Evolutionary conservation across 1,140 invertebrate species (phyloP).

Genomic region (Gonatopus flavifemur): DNA sequence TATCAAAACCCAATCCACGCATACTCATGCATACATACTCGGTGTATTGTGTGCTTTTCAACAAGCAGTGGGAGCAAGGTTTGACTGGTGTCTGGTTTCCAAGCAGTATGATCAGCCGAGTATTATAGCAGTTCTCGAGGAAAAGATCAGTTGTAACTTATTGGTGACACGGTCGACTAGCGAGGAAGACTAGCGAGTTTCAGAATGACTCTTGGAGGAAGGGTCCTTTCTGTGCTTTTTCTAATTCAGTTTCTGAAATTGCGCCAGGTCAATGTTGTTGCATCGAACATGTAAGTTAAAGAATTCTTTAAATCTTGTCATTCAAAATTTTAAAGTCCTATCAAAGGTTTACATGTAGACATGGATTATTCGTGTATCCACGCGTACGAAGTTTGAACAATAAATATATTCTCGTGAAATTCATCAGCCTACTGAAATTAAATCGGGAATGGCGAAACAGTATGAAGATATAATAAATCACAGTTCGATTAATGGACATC

Average conservation of each 20-base stretch:
- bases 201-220: constrained; percentile 34
- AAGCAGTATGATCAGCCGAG: constrained; percentile 35
- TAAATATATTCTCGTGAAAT: no score
- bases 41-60: constrained; percentile 14
- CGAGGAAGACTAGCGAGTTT: constrained; percentile 30
- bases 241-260: constrained; percentile 3
- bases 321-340: no score
- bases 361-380: no score
- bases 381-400: no score
- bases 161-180: constrained; percentile 40
- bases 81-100: constrained; percentile 36
- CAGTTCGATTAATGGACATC: no score
- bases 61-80: constrained; percentile 42
- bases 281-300: constrained; percentile 20
- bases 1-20: constrained; percentile 29
- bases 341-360: no score
- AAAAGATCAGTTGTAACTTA: constrained; percentile 39
- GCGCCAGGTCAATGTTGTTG: not conserved
- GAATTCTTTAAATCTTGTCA: no score
- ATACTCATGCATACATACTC: not conserved
- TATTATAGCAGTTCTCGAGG: constrained; percentile 18
- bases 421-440: no score
- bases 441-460: no score
- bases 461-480: no score
- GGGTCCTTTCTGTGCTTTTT: constrained; percentile 15